These are phyloP conservation scores for Criorhina ranunculi DNA, from an alignment of 2,888 invertebrate genomes.

Conservation along the genomic window DNA sequence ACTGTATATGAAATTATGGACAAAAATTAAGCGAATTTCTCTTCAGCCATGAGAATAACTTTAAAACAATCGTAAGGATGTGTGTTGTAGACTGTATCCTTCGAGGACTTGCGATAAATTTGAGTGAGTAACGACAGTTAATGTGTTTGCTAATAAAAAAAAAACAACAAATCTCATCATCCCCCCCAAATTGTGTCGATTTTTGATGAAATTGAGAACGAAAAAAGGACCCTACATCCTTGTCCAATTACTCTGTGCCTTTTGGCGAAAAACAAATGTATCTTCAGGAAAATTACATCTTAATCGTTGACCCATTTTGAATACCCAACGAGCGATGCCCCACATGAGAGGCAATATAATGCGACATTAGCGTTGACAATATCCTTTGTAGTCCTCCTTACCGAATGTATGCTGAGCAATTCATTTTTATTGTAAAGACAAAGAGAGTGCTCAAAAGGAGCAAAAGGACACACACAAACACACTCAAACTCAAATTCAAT, in stretches of 20 bases:
- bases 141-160: constrained; percentile 20
- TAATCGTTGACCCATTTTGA: constrained; percentile 44
- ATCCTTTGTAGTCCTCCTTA: constrained; percentile 5
- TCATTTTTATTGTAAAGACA: constrained; percentile 62
- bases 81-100: constrained; percentile 2
- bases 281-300: constrained; percentile 25
- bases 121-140: constrained; percentile 20
- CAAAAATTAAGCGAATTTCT: constrained; percentile 11
- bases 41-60: constrained; percentile 8
- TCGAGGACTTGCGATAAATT: constrained; percentile 16
- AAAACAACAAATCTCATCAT: neutral
- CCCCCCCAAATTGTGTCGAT: no score
- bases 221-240: neutral
- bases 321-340: constrained; percentile 43
- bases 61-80: constrained; percentile 5
- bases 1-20: constrained; percentile 9
- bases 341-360: constrained; percentile 52
- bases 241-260: neutral
- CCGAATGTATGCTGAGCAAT: constrained; percentile 36
- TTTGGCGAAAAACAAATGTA: neutral
- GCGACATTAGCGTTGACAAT: constrained; percentile 56
- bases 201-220: no score
- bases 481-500: constrained; percentile 21
- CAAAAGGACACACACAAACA: constrained; percentile 47
- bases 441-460: constrained; percentile 32